Conservation (phyloP, 2,797 vertebrate genomes). For the Acipenser transmontanus region DNA sequence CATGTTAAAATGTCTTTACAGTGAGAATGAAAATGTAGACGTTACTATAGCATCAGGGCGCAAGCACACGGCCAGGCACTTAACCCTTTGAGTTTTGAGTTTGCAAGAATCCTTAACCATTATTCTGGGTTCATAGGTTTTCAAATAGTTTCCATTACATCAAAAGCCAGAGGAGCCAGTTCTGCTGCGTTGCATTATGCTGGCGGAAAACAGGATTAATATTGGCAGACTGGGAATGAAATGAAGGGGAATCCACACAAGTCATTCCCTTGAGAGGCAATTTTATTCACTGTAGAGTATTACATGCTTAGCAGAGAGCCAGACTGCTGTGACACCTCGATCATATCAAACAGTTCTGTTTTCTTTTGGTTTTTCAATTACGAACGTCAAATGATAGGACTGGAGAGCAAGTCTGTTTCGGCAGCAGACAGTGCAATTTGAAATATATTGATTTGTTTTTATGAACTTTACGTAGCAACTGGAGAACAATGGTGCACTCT, state of each 20-base stretch:
- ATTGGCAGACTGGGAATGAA: constrained; percentile 4
- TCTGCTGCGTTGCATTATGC: too few relatives aligned
- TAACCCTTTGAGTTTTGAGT: too few relatives aligned
- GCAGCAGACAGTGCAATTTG: constrained; percentile 24
- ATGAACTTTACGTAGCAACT: not conserved
- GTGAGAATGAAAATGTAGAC: too few relatives aligned
- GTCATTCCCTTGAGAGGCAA: not conserved
- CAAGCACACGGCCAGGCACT: too few relatives aligned
- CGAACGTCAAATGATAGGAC: not conserved
- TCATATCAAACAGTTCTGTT: constrained; percentile 10
- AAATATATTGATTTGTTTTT: constrained; percentile 31
- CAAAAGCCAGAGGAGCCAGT: too few relatives aligned
- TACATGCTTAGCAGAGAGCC: not conserved
- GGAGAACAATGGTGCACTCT: not conserved
- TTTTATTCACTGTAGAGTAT: not conserved
- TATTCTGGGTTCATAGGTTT: too few relatives aligned
- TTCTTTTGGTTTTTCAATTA: constrained; percentile 23
- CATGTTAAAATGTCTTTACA: too few relatives aligned
- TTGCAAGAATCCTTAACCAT: too few relatives aligned
- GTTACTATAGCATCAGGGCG: too few relatives aligned
- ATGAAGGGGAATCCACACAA: not conserved
- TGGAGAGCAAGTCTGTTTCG: constrained; percentile 18
- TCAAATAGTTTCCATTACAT: too few relatives aligned
- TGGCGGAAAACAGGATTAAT: not conserved
- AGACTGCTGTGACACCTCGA: constrained; percentile 8